Conservation (phyloP, 2,797 vertebrate genomes). For the Lepus oiostolus region DNA sequence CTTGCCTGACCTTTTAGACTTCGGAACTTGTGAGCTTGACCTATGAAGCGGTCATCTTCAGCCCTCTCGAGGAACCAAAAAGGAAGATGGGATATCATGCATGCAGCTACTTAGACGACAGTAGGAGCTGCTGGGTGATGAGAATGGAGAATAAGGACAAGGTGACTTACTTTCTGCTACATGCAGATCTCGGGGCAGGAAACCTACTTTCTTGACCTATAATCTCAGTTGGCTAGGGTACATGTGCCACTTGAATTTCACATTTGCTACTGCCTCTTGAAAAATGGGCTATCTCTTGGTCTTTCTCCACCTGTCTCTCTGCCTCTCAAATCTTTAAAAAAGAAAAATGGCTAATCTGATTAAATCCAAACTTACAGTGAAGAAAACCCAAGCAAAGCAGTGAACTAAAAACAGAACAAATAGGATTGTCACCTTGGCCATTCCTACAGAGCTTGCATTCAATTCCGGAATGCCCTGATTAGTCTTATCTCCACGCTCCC, state of each 20-base stretch:
- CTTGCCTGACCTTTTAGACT: neutral
- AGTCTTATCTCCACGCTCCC: slow-evolving; percentile 99
- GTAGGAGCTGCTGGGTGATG: neutral
- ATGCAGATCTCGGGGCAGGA: slow-evolving; percentile 35
- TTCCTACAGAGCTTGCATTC: slow-evolving; percentile 98
- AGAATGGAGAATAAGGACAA: neutral
- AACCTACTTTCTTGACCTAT: slow-evolving; percentile 53
- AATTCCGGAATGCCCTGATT: slow-evolving; percentile 99
- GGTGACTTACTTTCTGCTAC: neutral
- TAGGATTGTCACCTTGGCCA: slow-evolving; percentile 94
- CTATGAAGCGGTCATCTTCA: slow-evolving; percentile 46
- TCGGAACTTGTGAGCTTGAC: neutral
- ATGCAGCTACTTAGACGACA: slow-evolving; percentile 35
- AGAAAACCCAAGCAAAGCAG: slow-evolving; percentile 55
- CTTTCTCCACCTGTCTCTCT: no score
- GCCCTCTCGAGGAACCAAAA: slow-evolving; percentile 5
- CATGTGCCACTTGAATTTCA: slow-evolving; percentile 45
- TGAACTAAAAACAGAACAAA: slow-evolving; percentile 44
- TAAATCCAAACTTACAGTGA: slow-evolving; percentile 56
- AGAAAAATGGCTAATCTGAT: slow-evolving; percentile 31
- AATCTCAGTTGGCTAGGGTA: slow-evolving; percentile 44
- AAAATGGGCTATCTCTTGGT: neutral
- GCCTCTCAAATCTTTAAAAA: no score
- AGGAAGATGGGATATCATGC: neutral
- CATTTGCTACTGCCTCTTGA: slow-evolving; percentile 44